A percentile compares a stretch with the other conserved stretches of the same genome.
phyloP scores from a whole-genome alignment of 2,113 vertebrate genomes.

The Myotis davidii region DNA sequence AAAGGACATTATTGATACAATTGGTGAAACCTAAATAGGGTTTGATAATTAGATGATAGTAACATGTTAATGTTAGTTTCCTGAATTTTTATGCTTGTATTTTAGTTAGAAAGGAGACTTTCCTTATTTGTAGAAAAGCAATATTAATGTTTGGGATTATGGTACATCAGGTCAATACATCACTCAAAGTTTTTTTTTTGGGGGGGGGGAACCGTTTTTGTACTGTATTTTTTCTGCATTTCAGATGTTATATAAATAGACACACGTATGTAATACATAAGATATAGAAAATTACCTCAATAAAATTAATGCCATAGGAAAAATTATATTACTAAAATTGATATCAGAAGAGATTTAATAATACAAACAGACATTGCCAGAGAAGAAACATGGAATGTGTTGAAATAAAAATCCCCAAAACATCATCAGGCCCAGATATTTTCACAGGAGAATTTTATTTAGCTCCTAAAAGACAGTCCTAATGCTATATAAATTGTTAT shows the following conservation, averaged over 20 bases:
- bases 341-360: conserved; percentile 43
- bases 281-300: not conserved
- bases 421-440: not conserved
- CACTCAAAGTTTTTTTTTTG: not conserved
- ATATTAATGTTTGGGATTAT: not conserved
- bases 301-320: conserved; percentile 16
- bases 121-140: conserved; percentile 23
- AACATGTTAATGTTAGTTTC: not conserved
- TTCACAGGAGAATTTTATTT: conserved; percentile 20
- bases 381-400: not conserved
- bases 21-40: not conserved
- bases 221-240: conserved; percentile 18
- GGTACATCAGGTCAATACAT: not conserved
- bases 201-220: not conserved
- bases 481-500: not conserved
- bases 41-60: not conserved
- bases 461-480: not conserved
- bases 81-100: conserved; percentile 22
- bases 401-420: not conserved
- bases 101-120: not conserved
- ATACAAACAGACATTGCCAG: not conserved
- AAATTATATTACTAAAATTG: conserved; percentile 12
- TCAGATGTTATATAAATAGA: not conserved
- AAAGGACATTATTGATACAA: not conserved
- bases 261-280: not conserved